Evolutionary conservation across 2,113 vertebrate species (phyloP).

Genomic region (Dromiciops gliroides): DNA sequence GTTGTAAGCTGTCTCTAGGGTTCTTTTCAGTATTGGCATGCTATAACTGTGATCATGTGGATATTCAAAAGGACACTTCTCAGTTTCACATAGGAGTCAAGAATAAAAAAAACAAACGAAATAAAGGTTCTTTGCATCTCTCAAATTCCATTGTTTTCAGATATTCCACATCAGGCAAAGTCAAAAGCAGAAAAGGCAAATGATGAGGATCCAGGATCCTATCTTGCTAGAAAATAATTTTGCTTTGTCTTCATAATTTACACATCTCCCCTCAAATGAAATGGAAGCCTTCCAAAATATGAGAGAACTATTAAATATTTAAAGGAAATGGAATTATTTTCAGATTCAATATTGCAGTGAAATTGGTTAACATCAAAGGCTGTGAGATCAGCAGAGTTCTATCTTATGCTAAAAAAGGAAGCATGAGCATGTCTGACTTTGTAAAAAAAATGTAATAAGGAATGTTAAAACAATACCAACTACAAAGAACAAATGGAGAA

Average conservation of each 20-base stretch:
- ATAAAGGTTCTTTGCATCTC: background rate
- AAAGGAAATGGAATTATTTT: constrained; percentile 39
- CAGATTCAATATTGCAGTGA: background rate
- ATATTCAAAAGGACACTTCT: background rate
- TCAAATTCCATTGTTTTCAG: background rate
- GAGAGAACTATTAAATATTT: constrained; percentile 13
- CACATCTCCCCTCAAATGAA: constrained; percentile 33
- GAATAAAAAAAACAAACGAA: background rate
- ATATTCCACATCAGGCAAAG: background rate
- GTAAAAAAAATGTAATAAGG: constrained; percentile 8
- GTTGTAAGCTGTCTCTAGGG: background rate
- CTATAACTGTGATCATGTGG: background rate
- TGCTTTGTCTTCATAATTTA: constrained; percentile 30
- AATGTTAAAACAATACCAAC: background rate
- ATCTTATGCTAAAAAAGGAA: constrained; percentile 11
- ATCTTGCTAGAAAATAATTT: constrained; percentile 48
- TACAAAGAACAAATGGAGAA: background rate
- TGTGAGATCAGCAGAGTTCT: background rate
- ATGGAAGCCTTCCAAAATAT: constrained; percentile 42
- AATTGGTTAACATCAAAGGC: background rate
- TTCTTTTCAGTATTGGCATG: background rate
- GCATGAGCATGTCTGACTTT: background rate
- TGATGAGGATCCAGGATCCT: constrained; percentile 50
- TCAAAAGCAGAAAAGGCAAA: constrained; percentile 38
- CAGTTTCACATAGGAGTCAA: background rate